Percentiles rank a stretch among this genome's conserved stretches.
Evolutionary conservation across 2,797 vertebrate species (phyloP).

Genomic region (Sebastes alutus): DNA sequence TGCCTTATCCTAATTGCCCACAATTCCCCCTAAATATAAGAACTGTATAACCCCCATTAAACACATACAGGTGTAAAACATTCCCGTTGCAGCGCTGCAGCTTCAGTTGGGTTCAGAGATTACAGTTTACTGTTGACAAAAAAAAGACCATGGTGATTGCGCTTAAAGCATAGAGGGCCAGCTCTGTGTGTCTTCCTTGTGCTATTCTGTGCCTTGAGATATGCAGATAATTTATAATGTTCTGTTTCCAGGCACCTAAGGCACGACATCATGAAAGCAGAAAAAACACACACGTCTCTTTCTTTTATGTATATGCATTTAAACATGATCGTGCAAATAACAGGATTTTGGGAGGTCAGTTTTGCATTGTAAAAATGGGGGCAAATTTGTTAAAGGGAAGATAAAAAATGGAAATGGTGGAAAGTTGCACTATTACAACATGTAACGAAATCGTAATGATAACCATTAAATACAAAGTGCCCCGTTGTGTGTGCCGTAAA

Average conservation of each 20-base stretch:
- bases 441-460: neutral
- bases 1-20: conserved; percentile 39
- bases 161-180: neutral
- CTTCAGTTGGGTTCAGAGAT: neutral
- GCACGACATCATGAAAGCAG: neutral
- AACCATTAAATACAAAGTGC: neutral
- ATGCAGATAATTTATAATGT: conserved; percentile 3
- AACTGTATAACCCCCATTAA: conserved; percentile 32
- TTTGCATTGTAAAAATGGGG: neutral
- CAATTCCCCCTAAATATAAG: conserved; percentile 32
- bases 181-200: neutral
- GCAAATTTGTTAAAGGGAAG: neutral
- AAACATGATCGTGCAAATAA: neutral
- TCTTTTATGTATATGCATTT: neutral
- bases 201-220: neutral
- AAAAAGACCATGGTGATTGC: conserved; percentile 1
- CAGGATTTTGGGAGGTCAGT: neutral
- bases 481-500: neutral
- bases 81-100: neutral
- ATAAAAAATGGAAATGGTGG: neutral
- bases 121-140: neutral
- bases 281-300: neutral
- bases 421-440: neutral
- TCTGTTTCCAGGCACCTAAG: neutral
- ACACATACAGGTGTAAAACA: conserved; percentile 26